Conservation (phyloP, 2,888 invertebrate genomes). For the Ornithoptera priamus region DNA sequence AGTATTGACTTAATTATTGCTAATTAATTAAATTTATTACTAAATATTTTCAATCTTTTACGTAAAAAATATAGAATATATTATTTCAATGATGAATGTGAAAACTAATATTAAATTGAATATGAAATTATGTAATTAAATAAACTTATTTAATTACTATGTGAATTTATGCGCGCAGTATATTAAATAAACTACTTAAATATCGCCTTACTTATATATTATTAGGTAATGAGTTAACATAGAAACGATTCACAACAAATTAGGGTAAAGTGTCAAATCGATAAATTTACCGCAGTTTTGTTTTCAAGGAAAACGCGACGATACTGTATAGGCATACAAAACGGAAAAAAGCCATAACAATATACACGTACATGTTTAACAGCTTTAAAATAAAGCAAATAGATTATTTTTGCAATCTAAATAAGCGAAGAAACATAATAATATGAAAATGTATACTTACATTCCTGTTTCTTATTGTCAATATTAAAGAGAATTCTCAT, state of each 20-base stretch:
- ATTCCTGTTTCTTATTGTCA: conserved; percentile 62
- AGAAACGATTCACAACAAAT: conserved; percentile 60
- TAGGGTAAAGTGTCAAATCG: conserved; percentile 70
- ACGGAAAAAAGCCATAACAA: conserved; percentile 2
- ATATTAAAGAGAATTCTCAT: conserved; percentile 54
- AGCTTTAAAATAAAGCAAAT: neutral
- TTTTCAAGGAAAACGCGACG: conserved; percentile 56
- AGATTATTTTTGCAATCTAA: conserved; percentile 35
- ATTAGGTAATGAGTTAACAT: conserved; percentile 44
- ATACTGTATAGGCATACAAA: conserved; percentile 21
- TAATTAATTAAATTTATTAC: too few species aligned
- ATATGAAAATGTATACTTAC: conserved; percentile 51
- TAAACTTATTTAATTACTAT: neutral
- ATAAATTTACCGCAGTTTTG: conserved; percentile 81
- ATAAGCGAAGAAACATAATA: conserved; percentile 41
- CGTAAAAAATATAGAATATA: neutral
- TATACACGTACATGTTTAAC: neutral
- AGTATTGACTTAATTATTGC: too few species aligned
- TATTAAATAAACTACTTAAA: neutral
- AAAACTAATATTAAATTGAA: neutral
- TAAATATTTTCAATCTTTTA: too few species aligned
- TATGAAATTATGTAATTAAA: conserved; percentile 19
- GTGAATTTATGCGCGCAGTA: neutral
- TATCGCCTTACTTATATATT: neutral
- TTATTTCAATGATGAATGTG: neutral